Evolutionary conservation across 2,113 vertebrate genomes (phyloP), one percentile per base, ranked within the genome.

Genomic region (Salminus brasiliensis): DNA sequence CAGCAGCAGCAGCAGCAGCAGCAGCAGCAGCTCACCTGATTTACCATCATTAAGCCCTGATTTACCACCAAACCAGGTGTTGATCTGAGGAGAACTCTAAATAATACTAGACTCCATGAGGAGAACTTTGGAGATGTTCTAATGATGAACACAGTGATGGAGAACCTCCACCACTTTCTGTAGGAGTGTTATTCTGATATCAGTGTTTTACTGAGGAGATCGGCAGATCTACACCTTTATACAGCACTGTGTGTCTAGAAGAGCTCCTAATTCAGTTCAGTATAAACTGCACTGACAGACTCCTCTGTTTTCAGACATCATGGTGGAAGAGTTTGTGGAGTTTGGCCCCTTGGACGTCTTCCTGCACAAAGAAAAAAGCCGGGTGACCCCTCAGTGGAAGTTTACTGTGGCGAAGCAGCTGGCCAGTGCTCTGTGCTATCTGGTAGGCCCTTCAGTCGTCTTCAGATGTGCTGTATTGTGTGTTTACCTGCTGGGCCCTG

Each of bases 301-400:
- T 32, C 11, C 10, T 21, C 16, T 5, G 18, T 45, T 32, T 47
- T 63, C 90, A 99, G 97, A 97, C 77, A 96, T 98, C 85, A 92
- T 99, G 94, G 96, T 98, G 80, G 95, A 97, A 25, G 97, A 99
- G 79, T 96, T 90, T 0, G 92, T 99, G 72, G 96, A 97, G 34
- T 96, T 96, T 0, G 97, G 96, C 0, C 96, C 97, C 0, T 60
- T 99, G 85, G 97, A 98, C 0, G 91, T 97, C 70, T 95, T 97
- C 83, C 91, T 99, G 16, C 90, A 94, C 18, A 94, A 88, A 41
- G 93, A 97, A 85, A 94, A 88, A 18, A 91, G 92, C 1, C 80
- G 10, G 0, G 83, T 98, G 79, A 87, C 90, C 0, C 88, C 95
- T 76, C 92, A 92, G 72, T 98, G 97, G 97, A 98, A 98, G 81